Base-by-base conservation (phyloP, 2,888 invertebrate species). In the Callyntrura guangdongensis region DNA sequence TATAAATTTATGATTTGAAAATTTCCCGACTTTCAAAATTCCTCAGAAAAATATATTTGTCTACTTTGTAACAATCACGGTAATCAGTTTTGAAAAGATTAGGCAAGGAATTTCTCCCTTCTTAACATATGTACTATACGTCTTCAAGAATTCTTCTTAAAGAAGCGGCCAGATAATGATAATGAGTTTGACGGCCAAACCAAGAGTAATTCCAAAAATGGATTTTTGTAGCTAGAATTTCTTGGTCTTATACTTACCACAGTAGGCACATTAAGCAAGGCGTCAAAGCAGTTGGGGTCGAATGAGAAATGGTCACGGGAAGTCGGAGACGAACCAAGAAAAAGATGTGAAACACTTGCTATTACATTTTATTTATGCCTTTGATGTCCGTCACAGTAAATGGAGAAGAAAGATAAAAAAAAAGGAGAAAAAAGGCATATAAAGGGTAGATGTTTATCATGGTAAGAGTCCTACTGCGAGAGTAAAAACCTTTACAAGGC, bases 271-370 rank as follows among this genome's bases (percentile, higher is more conserved):
- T 83, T 67, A 83, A 20, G 22, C 27, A 14, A 83, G 83, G 83
- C 83, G 83, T 83, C 83, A 83, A 83, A 83, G 64, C 83, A 64
- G 83, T 83, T 67, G 83, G 83, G 67, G 83, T 83, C 83, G 67
- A 67, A 83, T 83, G 83, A 83, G 67, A 83, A 83, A 47, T 45
- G 14, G 20, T 64, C 64, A 67, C 47, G 59, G 45, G 81, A 49
- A 67, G 83, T 49, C 67, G 83, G 83, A 83, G 49, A 67, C 64
- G 47, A 59, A 12, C 9, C 9, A 3, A n/a, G 6, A 3, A 82
- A 67, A 83, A 83, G 25, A 49, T 45, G 14, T 47, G 67, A 59
- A 45, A 82, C 17, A 49, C 11, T 36, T 69, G 25, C 11, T 27
- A 36, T 69, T 36, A 36, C 36, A 36, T 36, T 27, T 69, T 77